Base-by-base conservation (phyloP, 2,888 invertebrate genomes). In the Lasioglossum lativentre region DNA sequence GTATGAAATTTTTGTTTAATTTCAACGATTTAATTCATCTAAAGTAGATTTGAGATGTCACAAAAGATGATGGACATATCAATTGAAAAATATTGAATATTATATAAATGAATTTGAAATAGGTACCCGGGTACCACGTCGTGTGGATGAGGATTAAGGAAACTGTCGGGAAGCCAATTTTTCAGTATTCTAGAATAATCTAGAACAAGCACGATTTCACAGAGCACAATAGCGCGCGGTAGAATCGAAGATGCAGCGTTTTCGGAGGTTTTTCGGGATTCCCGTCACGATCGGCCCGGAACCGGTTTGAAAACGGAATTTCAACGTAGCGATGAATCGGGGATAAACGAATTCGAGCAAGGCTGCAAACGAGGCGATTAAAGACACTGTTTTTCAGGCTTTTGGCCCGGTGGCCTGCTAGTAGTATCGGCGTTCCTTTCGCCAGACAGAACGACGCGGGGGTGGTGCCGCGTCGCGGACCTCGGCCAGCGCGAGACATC, bases 401-500 rank as follows among this genome's bases (percentile, higher is more conserved):
- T 83, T 70, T 47, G 47, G 75, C 19, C 45, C 42, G 59, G 75
- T 66, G 68, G 40, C 59, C 30, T 42, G 12, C 34, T 52, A 85
- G 85, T 85, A 59, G 85, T 84, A 47, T 47, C 79, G 79, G 47
- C 23, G 56, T 2, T 59, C 59, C 59, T 76, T 56, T 77, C 70
- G 85, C 76, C 85, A 85, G 85, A 42, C 78, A 34, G 66, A 30
- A 30, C 10, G 66, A 34, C 66, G 19, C 19, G 4, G 34, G 66
- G 34, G 66, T 30, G 34, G 66, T 19, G 71, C 10, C 38, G 68
- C 56, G 8, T 40, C 80, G 70, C 34, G 47, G 75, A 63, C 84
- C 68, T 73, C 56, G 40, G 75, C 77, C 59, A 70, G 75, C 45
- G 82, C 82, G 77, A 68, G 78, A 76, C 80, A 56, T 56, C 78